Percentiles rank a stretch among this genome's conserved stretches.
phyloP scores from a whole-genome alignment of 2,113 vertebrate species.

The Eulacestoma nigropectus region DNA sequence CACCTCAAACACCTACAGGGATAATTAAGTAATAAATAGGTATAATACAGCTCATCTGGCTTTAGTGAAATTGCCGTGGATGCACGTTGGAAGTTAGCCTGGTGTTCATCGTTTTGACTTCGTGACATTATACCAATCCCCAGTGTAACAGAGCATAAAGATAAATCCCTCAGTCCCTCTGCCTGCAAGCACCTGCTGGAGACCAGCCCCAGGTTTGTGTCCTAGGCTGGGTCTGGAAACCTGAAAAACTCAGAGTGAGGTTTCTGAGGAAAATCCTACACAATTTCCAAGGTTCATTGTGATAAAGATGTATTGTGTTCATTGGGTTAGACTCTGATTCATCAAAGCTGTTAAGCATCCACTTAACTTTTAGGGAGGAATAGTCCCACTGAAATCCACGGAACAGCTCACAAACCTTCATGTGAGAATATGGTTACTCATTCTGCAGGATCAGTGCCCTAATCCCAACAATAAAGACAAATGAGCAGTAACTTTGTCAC shows the following conservation, averaged over 20 bases:
- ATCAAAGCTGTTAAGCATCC: neutral
- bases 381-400: neutral
- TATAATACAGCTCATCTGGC: neutral
- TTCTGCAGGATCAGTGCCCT: neutral
- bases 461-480: neutral
- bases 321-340: neutral
- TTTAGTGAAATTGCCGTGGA: neutral
- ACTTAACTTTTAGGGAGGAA: neutral
- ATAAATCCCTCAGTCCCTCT: neutral
- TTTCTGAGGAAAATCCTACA: neutral
- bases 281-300: neutral
- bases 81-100: neutral
- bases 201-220: neutral
- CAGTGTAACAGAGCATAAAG: neutral
- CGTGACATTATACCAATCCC: neutral
- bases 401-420: neutral
- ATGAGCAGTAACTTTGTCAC: neutral
- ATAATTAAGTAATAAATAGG: conserved; percentile 30
- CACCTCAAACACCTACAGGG: conserved; percentile 19
- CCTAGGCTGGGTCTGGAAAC: neutral
- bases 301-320: neutral
- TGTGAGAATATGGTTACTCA: neutral
- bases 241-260: neutral
- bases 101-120: neutral
- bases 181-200: neutral